These are phyloP conservation scores for Miichthys miiuy DNA, from an alignment of 2,797 vertebrate species.

Conservation along the genomic window DNA sequence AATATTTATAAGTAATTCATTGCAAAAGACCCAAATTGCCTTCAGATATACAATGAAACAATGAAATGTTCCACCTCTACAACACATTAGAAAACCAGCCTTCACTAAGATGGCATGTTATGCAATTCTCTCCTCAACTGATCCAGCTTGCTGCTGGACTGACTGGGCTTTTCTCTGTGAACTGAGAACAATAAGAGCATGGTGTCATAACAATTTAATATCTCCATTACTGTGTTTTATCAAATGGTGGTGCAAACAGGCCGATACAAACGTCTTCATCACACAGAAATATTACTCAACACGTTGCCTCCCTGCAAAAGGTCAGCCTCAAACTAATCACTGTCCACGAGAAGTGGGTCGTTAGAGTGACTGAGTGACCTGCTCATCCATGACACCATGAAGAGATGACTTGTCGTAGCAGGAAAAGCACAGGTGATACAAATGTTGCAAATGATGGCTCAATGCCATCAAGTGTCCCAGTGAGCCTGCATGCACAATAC, in stretches of 20 bases:
- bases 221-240: constrained; percentile 61
- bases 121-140: constrained; percentile 49
- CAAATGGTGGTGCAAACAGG: constrained; percentile 27
- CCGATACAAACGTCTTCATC: background rate
- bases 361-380: background rate
- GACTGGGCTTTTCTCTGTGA: constrained; percentile 25
- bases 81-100: constrained; percentile 36
- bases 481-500: background rate
- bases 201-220: constrained; percentile 65
- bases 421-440: background rate
- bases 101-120: constrained; percentile 50
- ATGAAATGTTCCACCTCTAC: constrained; percentile 35
- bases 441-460: background rate
- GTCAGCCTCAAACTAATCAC: constrained; percentile 38
- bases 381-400: constrained; percentile 6
- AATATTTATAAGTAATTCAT: too few species aligned
- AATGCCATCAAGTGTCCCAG: background rate
- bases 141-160: constrained; percentile 47
- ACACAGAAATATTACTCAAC: constrained; percentile 23
- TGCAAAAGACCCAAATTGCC: background rate
- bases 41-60: constrained; percentile 18
- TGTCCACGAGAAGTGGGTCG: constrained; percentile 9
- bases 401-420: background rate
- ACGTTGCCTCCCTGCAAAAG: constrained; percentile 27
- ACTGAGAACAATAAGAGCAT: constrained; percentile 41